Base-by-base conservation (phyloP, 2,113 vertebrate genomes). In the Eptatretus burgeri region DNA sequence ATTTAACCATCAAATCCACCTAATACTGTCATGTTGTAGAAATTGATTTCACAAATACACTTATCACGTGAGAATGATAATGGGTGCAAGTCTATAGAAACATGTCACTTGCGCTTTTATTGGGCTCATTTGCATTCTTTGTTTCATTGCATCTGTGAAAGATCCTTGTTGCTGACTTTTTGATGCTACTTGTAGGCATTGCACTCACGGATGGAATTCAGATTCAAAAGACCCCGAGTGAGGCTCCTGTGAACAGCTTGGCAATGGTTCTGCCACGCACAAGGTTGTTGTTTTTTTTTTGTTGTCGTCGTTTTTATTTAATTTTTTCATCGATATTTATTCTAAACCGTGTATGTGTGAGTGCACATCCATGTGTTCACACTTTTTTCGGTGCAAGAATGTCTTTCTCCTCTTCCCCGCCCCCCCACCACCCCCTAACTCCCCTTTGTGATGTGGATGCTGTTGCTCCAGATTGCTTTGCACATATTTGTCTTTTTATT, bases 161-260 rank as follows among this genome's bases (percentile, higher is more conserved):
- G 13, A 20, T 63, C 13, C 11, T 51, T 18, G 51, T 10, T 49
- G 10, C 20, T 5, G 13, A 9, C 13, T 16, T 52, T 13, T 14
- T 51, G 51, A n/a, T 66, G n/a, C 68, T 16, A 52, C 51, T 9
- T 14, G 62, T 65, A 94, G 91, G 87, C 49, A 76, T 98, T 17
- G 80, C 83, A n/a, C 69, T 95, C 67, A 95, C 86, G 51, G 80
- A 83, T 20, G 85, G 93, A 65, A 93, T 86, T n/a, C 87, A 85
- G 73, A 71, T 93, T 63, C 87, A 93, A 68, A 85, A 85, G 73
- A 91, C 89, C 76, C 91, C 91, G 14, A 94, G 81, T 69, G 86
- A 95, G 66, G 81, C 76, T 10, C 84, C 82, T 56, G 73, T 86
- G 52, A 82, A 85, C 52, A 82, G 87, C 51, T 74, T 98, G 76